A percentile compares a stretch with the other conserved stretches of the same genome.
Evolutionary conservation across 2,797 vertebrate genomes (phyloP).

Genomic region (Pygocentrus nattereri): DNA sequence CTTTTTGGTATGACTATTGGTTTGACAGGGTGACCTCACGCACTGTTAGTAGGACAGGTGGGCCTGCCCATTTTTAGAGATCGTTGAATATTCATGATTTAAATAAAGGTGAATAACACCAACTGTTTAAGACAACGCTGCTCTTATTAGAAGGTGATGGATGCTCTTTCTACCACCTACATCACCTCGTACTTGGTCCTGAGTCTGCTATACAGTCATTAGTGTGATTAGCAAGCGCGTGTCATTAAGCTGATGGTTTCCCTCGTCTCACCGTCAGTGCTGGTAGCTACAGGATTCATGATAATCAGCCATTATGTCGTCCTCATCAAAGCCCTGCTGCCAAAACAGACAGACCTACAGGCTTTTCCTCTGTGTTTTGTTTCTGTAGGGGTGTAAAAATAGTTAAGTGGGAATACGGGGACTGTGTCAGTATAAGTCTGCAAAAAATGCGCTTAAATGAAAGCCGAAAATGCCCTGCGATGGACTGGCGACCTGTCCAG

Average conservation of each 20-base stretch:
- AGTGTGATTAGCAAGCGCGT: conserved; percentile 4
- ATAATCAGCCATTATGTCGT: not conserved
- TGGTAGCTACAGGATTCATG: not conserved
- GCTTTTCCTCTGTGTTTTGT: not conserved
- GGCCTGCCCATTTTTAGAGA: not conserved
- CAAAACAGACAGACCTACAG: not conserved
- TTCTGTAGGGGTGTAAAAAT: not conserved
- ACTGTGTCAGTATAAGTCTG: no score
- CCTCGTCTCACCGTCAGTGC: not conserved
- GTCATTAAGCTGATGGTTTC: conserved; percentile 8
- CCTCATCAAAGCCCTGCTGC: not conserved
- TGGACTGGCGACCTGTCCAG: no score
- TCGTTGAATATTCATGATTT: not conserved
- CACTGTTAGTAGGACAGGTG: conserved; percentile 3
- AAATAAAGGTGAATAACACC: not conserved
- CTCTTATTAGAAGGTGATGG: not conserved
- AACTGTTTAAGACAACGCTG: no score
- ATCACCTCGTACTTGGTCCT: not conserved
- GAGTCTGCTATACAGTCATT: not conserved
- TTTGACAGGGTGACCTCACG: conserved; percentile 39
- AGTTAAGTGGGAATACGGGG: no score
- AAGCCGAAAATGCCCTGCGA: no score
- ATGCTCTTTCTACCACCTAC: not conserved
- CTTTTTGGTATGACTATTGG: not conserved
- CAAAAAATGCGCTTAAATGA: no score